These are phyloP conservation scores for Chionoecetes opilio DNA, from an alignment of 1,140 invertebrate genomes.

Conservation along the genomic window DNA sequence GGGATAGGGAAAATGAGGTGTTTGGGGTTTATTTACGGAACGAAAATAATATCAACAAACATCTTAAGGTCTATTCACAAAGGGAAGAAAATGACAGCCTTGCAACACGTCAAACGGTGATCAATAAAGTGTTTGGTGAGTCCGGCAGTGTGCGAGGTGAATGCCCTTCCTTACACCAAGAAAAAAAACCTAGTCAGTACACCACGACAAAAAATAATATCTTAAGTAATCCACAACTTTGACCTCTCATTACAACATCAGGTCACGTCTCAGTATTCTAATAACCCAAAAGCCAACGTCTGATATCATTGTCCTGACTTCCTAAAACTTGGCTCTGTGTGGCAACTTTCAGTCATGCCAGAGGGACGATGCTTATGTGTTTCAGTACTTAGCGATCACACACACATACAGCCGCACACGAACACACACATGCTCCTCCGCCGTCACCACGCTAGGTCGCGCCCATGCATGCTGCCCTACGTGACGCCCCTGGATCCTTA, in stretches of 20 bases:
- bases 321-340: neutral
- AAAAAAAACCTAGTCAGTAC: neutral
- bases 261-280: conserved; percentile 3
- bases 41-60: no score
- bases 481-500: neutral
- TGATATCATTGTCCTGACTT: neutral
- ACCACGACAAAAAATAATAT: neutral
- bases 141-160: neutral
- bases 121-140: neutral
- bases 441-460: neutral
- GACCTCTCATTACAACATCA: neutral
- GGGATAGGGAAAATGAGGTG: no score
- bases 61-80: neutral
- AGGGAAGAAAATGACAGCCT: neutral
- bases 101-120: neutral
- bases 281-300: neutral
- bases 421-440: neutral
- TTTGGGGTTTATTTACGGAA: no score
- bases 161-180: neutral
- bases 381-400: conserved; percentile 20
- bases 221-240: neutral
- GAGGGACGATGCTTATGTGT: neutral
- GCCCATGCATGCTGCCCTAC: neutral
- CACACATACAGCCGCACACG: conserved; percentile 1
- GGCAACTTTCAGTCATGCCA: neutral